Base-by-base conservation (phyloP, 2,888 invertebrate species). In the Limnephilus auricula region DNA sequence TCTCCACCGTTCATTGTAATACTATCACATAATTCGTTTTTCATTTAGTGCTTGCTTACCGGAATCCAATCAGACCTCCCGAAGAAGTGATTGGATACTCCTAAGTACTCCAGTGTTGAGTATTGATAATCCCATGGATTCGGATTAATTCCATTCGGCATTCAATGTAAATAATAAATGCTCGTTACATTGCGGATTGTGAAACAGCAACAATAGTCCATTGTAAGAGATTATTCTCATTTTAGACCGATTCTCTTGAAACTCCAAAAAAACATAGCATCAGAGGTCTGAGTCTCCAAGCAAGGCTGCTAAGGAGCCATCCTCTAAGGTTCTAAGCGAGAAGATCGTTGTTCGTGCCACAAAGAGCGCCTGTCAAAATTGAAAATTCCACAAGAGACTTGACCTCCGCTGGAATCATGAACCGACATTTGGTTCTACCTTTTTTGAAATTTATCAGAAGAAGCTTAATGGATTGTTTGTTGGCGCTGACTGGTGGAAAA, bases 131-230 rank as follows among this genome's bases (percentile, higher is more conserved):
- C 34, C 32, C 83, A 32, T 50, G 65, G 12, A 86, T 31, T 83
- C 50, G 84, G 84, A n/a, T 86, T 65, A 86, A 13, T 31, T 84
- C 86, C 65, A 82, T 84, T 65, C 45, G 40, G 30, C 89, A 37
- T 85, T 91, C 92, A 92, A 89, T 89, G 91, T 91, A 91, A 91
- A 92, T 82, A 92, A 91, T 92, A 89, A 87, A 84, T 40, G 92
- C 82, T 90, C 65, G 91, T 91, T 89, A 92, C 87, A 87, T 86
- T 65, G 89, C 34, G 88, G 87, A 87, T 91, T 91, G 91, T 90
- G 90, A 83, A 87, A 91, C 88, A 84, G 84, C 84, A 34, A 84
- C 89, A 83, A 90, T 65, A 32, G 88, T 45, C 90, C 50, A 65
- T 88, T 88, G 87, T 88, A 65, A 80, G 83, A 87, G 80, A n/a